Evolutionary conservation across 2,888 invertebrate genomes (phyloP).

Genomic region (Cantharis lateralis): DNA sequence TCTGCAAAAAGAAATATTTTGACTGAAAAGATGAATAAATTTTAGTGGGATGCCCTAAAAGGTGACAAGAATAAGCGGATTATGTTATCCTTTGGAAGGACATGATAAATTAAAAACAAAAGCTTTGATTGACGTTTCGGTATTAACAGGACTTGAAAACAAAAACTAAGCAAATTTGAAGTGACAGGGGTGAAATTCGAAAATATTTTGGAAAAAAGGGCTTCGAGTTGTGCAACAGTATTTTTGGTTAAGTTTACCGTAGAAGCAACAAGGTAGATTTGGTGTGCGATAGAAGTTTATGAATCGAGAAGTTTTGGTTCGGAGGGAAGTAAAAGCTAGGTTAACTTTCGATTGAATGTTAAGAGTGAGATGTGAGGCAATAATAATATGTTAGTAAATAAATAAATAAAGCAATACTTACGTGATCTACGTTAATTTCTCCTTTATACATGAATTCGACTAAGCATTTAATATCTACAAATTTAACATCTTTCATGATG

Average conservation of each 20-base stretch:
- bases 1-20: too few relatives aligned
- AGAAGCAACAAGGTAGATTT: neutral
- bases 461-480: constrained; percentile 85
- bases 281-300: neutral
- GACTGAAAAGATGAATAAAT: too few relatives aligned
- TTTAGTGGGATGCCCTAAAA: too few relatives aligned
- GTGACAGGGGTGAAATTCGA: neutral
- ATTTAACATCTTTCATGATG: constrained; percentile 89
- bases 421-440: constrained; percentile 93
- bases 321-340: neutral
- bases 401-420: constrained; percentile 59
- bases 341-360: neutral
- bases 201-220: neutral
- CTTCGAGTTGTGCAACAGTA: neutral
- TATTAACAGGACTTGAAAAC: neutral
- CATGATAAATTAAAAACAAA: neutral
- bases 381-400: neutral
- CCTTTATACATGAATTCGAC: constrained; percentile 96
- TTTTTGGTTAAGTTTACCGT: neutral
- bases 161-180: neutral
- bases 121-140: neutral
- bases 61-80: neutral
- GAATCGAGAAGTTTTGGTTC: neutral
- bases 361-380: neutral
- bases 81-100: neutral